Percentiles rank a stretch among this genome's conserved stretches.
Conservation (phyloP, 2,888 invertebrate species). For the Leucoma salicis region DNA sequence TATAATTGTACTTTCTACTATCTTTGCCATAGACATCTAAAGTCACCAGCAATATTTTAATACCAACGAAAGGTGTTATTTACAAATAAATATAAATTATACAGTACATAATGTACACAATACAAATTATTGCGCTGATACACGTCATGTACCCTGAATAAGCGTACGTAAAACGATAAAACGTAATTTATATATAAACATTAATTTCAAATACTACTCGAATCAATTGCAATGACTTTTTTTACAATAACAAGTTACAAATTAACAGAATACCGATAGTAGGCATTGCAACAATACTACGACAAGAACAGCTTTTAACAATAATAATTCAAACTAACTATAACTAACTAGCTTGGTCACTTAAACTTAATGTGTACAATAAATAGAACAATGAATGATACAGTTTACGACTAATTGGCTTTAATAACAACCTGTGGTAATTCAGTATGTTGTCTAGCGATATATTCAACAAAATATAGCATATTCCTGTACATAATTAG, state of each 20-base stretch:
- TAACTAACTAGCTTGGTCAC: constrained; percentile 41
- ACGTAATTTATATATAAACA: constrained; percentile 21
- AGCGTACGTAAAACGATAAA: constrained; percentile 22
- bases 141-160: constrained; percentile 41
- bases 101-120: constrained; percentile 50
- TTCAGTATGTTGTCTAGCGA: not conserved
- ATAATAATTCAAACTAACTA: constrained; percentile 19
- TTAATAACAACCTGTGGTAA: constrained; percentile 15
- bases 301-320: not conserved
- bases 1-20: constrained; percentile 52
- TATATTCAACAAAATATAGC: not conserved
- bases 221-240: constrained; percentile 13
- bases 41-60: constrained; percentile 25
- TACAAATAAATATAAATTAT: constrained; percentile 65
- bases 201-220: too few species aligned
- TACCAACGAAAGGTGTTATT: constrained; percentile 48
- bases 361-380: constrained; percentile 49
- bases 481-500: not conserved
- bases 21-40: constrained; percentile 26
- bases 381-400: constrained; percentile 51
- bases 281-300: not conserved
- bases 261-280: not conserved
- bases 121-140: constrained; percentile 64
- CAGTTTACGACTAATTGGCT: constrained; percentile 29
- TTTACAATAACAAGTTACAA: constrained; percentile 17